A percentile compares a stretch with the other conserved stretches of the same genome.
These are phyloP conservation scores for Bryconaethiops microstoma DNA, from an alignment of 2,797 vertebrate genomes.

Conservation along the genomic window DNA sequence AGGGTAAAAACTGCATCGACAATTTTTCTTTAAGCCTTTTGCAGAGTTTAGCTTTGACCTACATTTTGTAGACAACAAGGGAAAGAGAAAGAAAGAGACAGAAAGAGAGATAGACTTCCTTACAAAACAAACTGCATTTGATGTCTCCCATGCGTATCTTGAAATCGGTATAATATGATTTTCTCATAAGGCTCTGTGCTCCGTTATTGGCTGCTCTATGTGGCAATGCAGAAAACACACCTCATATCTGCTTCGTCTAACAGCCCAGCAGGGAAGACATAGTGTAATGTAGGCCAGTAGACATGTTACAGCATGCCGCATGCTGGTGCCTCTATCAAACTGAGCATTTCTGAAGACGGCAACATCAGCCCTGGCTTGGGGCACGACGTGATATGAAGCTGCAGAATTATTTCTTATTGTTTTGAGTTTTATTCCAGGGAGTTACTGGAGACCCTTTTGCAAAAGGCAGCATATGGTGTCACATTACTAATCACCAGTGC, in stretches of 20 bases:
- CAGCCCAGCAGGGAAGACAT: slow-evolving; percentile 39
- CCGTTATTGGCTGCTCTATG: slow-evolving; percentile 36
- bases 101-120: slow-evolving; percentile 8
- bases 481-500: slow-evolving; percentile 19
- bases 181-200: slow-evolving; percentile 26
- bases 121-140: slow-evolving; percentile 16
- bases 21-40: slow-evolving; percentile 32
- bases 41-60: slow-evolving; percentile 38
- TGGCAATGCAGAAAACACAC: slow-evolving; percentile 28
- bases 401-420: neutral
- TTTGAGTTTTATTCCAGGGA: slow-evolving; percentile 14
- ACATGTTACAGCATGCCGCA: slow-evolving; percentile 16
- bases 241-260: slow-evolving; percentile 37
- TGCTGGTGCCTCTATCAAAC: slow-evolving; percentile 25
- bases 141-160: slow-evolving; percentile 46
- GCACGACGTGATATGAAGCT: neutral
- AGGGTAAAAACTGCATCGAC: slow-evolving; percentile 17
- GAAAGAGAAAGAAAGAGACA: neutral
- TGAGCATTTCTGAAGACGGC: slow-evolving; percentile 21
- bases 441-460: slow-evolving; percentile 5
- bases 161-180: slow-evolving; percentile 44
- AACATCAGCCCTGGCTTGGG: neutral
- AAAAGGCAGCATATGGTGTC: slow-evolving; percentile 38
- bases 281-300: slow-evolving; percentile 37
- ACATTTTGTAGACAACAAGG: slow-evolving; percentile 35